Conservation (phyloP, 2,113 vertebrate species). For the Dromiciops gliroides region DNA sequence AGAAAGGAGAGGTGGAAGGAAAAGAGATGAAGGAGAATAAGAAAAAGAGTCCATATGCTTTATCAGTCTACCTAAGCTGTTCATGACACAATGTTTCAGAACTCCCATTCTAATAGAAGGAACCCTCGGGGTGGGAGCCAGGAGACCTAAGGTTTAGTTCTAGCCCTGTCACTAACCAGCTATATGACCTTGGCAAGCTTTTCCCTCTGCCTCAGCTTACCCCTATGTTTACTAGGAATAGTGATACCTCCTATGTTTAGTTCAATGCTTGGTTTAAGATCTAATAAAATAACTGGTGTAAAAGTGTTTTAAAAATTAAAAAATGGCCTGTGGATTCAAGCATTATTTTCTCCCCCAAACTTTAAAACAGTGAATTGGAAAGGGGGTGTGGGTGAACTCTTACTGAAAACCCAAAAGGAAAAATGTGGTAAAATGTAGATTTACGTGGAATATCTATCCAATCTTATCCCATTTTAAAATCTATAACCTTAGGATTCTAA, state of each 20-base stretch:
- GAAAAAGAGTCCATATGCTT: background rate
- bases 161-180: background rate
- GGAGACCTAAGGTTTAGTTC: background rate
- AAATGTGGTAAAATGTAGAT: background rate
- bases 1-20: too few species aligned
- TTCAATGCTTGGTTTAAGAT: background rate
- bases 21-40: too few species aligned
- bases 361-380: background rate
- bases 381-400: background rate
- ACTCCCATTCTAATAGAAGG: background rate
- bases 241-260: background rate
- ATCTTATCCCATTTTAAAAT: background rate
- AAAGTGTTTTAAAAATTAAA: background rate
- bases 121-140: background rate
- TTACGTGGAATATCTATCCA: background rate
- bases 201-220: background rate
- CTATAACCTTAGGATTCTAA: background rate
- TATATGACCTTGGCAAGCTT: background rate
- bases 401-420: background rate
- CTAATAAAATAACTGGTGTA: background rate
- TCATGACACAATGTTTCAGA: background rate
- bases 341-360: background rate
- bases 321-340: background rate
- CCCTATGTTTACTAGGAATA: background rate
- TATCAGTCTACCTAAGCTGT: background rate